Conservation (phyloP, 37 sponge, comb jelly and placozoan species). For the Cliona cf. orientalis region DNA sequence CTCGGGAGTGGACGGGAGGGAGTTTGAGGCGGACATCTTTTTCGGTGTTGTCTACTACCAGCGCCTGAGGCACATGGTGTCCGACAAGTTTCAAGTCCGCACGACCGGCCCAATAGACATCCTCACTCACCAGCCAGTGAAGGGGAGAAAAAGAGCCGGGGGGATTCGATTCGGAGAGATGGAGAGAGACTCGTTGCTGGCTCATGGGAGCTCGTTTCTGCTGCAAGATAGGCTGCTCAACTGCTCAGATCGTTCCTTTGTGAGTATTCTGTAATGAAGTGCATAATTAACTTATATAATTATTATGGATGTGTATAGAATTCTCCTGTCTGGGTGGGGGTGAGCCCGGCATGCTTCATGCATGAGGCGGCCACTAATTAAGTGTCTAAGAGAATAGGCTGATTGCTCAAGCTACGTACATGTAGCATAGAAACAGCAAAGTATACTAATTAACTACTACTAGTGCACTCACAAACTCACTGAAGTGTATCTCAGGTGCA, state of each 20-base stretch:
- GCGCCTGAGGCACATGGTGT: constrained; percentile 97
- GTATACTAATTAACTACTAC: too few species aligned
- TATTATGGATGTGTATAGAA: too few species aligned
- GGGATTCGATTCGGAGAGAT: constrained; percentile 95
- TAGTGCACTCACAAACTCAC: too few species aligned
- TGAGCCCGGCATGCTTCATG: too few species aligned
- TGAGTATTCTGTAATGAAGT: constrained; percentile 15
- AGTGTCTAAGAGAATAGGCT: too few species aligned
- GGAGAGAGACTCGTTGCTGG: constrained; percentile 92
- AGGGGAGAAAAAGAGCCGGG: constrained; percentile 83
- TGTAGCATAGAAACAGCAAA: too few species aligned
- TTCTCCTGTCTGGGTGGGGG: too few species aligned
- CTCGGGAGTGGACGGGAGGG: constrained; percentile 91
- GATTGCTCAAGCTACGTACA: too few species aligned
- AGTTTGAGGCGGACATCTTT: constrained; percentile 97
- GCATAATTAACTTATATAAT: too few species aligned
- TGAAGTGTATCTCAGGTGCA: too few species aligned
- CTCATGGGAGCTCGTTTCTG: constrained; percentile 95
- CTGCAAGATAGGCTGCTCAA: constrained; percentile 95
- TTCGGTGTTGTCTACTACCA: constrained; percentile 97
- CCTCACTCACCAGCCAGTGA: constrained; percentile 95
- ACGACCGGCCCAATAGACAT: constrained; percentile 98
- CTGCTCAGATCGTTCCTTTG: constrained; percentile 92
- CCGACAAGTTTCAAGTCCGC: constrained; percentile 98
- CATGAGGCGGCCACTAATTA: too few species aligned